Conservation (phyloP, 2,113 vertebrate species). For the Monopterus albus region DNA sequence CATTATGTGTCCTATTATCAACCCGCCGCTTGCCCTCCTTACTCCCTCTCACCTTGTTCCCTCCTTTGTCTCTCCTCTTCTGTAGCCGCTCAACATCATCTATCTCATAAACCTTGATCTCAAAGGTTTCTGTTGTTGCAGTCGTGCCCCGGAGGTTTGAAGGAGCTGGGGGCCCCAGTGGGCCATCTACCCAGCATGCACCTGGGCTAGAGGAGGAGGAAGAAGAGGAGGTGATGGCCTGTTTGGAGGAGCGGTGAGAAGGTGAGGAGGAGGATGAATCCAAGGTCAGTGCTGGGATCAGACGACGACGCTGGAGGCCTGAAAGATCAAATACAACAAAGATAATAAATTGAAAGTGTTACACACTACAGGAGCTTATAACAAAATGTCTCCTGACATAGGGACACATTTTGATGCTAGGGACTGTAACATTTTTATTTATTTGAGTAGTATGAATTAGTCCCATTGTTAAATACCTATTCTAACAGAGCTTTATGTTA, state of each 20-base stretch:
- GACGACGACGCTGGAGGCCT: slow-evolving; percentile 94
- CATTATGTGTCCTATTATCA: too few relatives aligned
- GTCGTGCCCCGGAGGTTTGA: slow-evolving; percentile 77
- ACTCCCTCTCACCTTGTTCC: slow-evolving; percentile 85
- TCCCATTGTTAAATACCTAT: neutral
- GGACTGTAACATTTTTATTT: too few relatives aligned
- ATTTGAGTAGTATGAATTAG: neutral
- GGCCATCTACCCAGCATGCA: slow-evolving; percentile 96
- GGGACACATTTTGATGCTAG: neutral
- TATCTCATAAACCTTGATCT: slow-evolving; percentile 99
- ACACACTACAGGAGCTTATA: neutral
- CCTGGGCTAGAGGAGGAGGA: slow-evolving; percentile 84
- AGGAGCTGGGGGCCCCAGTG: slow-evolving; percentile 81
- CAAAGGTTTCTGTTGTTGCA: slow-evolving; percentile 87
- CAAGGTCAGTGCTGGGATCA: slow-evolving; percentile 91
- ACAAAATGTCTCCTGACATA: neutral
- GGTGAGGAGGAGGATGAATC: slow-evolving; percentile 87
- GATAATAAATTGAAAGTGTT: neutral
- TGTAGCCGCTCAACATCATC: slow-evolving; percentile 96
- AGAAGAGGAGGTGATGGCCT: slow-evolving; percentile 85
- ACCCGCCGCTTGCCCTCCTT: too few relatives aligned
- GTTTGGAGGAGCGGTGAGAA: slow-evolving; percentile 84
- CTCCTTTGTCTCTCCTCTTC: slow-evolving; percentile 83
- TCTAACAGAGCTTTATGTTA: too few relatives aligned
- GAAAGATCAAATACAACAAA: slow-evolving; percentile 6